Evolutionary conservation across 1,140 invertebrate genomes (phyloP).

Genomic region (Macrobrachium nipponense): DNA sequence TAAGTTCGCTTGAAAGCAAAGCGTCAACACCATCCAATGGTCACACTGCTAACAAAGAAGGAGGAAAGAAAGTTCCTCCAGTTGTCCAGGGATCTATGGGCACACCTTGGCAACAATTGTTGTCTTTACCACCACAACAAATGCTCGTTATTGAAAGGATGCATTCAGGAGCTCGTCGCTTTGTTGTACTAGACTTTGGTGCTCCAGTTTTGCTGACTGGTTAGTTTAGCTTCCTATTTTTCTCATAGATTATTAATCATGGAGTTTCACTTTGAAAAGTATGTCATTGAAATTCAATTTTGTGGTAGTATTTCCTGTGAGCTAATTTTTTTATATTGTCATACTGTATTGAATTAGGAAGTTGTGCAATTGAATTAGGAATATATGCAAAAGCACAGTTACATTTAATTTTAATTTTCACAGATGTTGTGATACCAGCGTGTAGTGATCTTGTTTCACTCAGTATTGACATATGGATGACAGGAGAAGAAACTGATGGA

Average conservation of each 20-base stretch:
- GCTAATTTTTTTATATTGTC: neutral
- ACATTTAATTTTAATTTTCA: neutral
- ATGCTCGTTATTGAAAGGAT: conserved; percentile 92
- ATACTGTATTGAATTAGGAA: neutral
- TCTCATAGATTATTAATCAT: neutral
- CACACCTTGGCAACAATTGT: conserved; percentile 76
- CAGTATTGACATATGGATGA: conserved; percentile 89
- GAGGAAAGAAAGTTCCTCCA: conserved; percentile 19
- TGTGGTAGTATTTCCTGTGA: neutral
- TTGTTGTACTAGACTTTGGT: conserved; percentile 92
- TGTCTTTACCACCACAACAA: conserved; percentile 80
- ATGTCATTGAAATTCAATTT: neutral
- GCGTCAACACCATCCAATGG: conserved; percentile 37
- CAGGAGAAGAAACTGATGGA: conserved; percentile 84
- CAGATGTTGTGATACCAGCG: conserved; percentile 86
- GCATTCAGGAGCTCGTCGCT: conserved; percentile 86
- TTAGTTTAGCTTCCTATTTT: conserved; percentile 2
- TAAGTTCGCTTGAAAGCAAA: conserved; percentile 40
- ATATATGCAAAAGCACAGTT: neutral
- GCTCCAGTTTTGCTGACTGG: conserved; percentile 82
- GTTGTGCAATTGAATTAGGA: neutral
- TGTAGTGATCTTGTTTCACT: conserved; percentile 88
- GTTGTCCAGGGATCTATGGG: conserved; percentile 56
- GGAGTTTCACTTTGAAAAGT: neutral
- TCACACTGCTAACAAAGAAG: conserved; percentile 38